phyloP scores from a whole-genome alignment of 2,888 invertebrate genomes.

The Drosophila villosipedis region DNA sequence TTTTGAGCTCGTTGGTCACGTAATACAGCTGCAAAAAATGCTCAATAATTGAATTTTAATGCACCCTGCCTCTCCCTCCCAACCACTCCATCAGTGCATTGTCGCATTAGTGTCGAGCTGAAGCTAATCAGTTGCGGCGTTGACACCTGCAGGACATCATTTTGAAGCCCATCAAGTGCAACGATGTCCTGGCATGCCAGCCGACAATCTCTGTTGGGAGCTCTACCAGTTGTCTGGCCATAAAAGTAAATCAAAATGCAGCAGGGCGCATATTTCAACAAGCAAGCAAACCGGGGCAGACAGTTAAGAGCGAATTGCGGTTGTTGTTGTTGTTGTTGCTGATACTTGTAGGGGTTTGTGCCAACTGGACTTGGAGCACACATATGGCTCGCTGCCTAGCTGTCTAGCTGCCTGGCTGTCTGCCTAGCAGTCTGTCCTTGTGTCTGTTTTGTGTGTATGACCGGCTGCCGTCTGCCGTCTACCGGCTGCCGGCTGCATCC shows the following conservation, averaged over 20 bases:
- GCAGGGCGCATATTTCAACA: constrained; percentile 59
- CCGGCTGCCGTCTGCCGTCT: constrained; percentile 10
- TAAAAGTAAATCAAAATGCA: constrained; percentile 78
- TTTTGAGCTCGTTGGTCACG: constrained; percentile 61
- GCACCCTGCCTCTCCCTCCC: constrained; percentile 24
- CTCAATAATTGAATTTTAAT: constrained; percentile 74
- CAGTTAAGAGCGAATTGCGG: constrained; percentile 17
- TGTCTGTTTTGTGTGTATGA: not conserved
- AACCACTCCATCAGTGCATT: not conserved
- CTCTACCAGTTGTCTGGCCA: constrained; percentile 62
- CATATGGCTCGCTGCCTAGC: constrained; percentile 8
- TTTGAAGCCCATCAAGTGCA: constrained; percentile 71
- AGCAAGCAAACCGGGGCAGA: constrained; percentile 28
- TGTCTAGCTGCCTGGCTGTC: constrained; percentile 11
- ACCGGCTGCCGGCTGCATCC: constrained; percentile 24
- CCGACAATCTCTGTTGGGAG: constrained; percentile 10
- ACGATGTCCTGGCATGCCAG: constrained; percentile 36
- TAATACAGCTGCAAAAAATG: constrained; percentile 59
- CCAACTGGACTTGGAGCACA: constrained; percentile 25
- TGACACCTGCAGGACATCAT: constrained; percentile 77
- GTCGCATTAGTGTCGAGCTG: constrained; percentile 71
- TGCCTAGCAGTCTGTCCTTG: constrained; percentile 18
- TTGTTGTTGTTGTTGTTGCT: constrained; percentile 17
- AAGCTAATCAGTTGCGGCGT: constrained; percentile 69
- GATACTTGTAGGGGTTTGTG: constrained; percentile 22